Conservation (phyloP, 2,113 vertebrate genomes). For the Scopus umbretta region DNA sequence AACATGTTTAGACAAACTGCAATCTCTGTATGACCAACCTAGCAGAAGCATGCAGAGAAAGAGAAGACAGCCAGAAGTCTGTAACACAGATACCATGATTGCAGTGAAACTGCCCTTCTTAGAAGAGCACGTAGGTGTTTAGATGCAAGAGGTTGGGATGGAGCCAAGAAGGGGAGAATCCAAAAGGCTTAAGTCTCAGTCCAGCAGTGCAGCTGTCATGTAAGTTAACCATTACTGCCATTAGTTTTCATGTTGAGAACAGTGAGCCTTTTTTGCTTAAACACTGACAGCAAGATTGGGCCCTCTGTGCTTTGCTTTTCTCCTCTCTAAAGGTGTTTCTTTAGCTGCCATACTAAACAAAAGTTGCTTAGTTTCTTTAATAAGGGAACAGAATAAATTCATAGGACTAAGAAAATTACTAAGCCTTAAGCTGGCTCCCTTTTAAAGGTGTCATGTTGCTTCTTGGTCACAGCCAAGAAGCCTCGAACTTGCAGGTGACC, state of each 20-base stretch:
- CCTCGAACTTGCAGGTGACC: not conserved
- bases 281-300: not conserved
- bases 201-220: not conserved
- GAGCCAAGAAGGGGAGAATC: not conserved
- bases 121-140: no score
- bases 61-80: not conserved
- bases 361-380: not conserved
- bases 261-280: not conserved
- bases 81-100: rapidly evolving
- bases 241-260: not conserved
- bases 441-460: not conserved
- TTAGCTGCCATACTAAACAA: not conserved
- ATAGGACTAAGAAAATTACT: not conserved
- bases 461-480: not conserved
- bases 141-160: not conserved
- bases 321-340: not conserved
- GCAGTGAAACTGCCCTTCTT: not conserved
- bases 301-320: not conserved
- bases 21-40: not conserved
- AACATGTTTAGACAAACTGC: not conserved
- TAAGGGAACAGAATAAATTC: not conserved
- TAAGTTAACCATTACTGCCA: not conserved
- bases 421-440: constrained; percentile 22
- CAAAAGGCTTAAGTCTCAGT: not conserved
- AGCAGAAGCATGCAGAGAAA: not conserved